A percentile compares a stretch with the other conserved stretches of the same genome.
Evolutionary conservation across 2,888 invertebrate genomes (phyloP).

Genomic region (Lottia gigantea): DNA sequence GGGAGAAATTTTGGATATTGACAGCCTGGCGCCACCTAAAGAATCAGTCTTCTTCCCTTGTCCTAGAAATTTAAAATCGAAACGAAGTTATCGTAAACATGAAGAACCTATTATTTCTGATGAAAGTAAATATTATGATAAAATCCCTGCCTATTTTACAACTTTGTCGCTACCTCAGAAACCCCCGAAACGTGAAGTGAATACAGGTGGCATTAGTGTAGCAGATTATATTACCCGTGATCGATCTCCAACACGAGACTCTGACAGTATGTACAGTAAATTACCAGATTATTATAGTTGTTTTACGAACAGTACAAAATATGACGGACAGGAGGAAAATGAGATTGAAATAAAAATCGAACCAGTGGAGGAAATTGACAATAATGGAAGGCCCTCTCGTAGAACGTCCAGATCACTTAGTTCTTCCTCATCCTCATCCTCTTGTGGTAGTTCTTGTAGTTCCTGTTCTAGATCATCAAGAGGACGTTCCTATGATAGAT

Average conservation of each 20-base stretch:
- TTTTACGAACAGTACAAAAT: conserved; percentile 65
- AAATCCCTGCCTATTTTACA: conserved; percentile 61
- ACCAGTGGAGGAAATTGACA: background rate
- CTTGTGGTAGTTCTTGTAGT: conserved; percentile 7
- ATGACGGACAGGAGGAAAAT: conserved; percentile 38
- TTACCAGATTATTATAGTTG: conserved; percentile 62
- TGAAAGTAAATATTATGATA: conserved; percentile 48
- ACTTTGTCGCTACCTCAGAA: conserved; percentile 53
- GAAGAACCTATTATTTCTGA: conserved; percentile 30
- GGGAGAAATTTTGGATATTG: conserved; percentile 32
- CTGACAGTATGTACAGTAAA: conserved; percentile 44
- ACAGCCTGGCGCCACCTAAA: background rate
- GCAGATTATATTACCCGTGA: conserved; percentile 44
- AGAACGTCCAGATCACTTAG: conserved; percentile 10
- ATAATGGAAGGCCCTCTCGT: conserved; percentile 26
- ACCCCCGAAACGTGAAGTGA: conserved; percentile 39
- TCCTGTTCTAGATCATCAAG: conserved; percentile 31
- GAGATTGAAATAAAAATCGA: background rate
- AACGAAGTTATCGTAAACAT: conserved; percentile 31
- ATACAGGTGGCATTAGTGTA: conserved; percentile 9
- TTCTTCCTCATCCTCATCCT: background rate
- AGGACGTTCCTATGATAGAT: background rate
- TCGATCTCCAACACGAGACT: conserved; percentile 40
- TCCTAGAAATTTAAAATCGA: background rate
- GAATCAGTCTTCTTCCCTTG: conserved; percentile 11